A percentile compares a stretch with the other conserved stretches of the same genome.
These are phyloP conservation scores for Heteromurus nitidus DNA, from an alignment of 2,888 invertebrate species.

Conservation along the genomic window DNA sequence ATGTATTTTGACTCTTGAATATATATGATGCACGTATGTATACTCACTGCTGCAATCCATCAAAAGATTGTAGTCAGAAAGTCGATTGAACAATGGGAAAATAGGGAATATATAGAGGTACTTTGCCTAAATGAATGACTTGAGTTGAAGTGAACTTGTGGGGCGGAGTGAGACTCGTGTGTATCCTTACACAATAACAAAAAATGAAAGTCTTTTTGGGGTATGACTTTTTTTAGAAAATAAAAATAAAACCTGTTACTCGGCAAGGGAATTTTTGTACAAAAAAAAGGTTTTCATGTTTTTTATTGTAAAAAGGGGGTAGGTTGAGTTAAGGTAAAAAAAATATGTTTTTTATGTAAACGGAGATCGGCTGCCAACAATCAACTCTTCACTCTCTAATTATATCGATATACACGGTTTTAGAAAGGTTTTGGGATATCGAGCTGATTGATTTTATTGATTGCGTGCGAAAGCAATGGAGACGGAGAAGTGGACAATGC, in stretches of 20 bases:
- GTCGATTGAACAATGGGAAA: background rate
- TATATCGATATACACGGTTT: slow-evolving; percentile 30
- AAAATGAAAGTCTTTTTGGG: background rate
- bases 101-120: no score
- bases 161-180: background rate
- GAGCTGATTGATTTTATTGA: slow-evolving; percentile 64
- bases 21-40: no score
- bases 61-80: background rate
- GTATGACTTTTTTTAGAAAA: background rate
- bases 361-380: background rate
- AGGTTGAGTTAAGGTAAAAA: background rate
- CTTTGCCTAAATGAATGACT: no score
- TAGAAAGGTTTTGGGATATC: slow-evolving; percentile 2
- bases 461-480: slow-evolving; percentile 25
- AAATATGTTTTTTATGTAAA: background rate
- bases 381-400: slow-evolving; percentile 16
- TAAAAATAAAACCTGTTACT: background rate
- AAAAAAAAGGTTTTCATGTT: background rate
- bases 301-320: background rate
- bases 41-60: slow-evolving; percentile 3
- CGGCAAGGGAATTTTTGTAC: background rate
- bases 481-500: background rate
- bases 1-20: no score
- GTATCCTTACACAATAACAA: background rate
- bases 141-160: background rate